Conservation (phyloP, 2,797 vertebrate species). For the Cyprinella venusta region DNA sequence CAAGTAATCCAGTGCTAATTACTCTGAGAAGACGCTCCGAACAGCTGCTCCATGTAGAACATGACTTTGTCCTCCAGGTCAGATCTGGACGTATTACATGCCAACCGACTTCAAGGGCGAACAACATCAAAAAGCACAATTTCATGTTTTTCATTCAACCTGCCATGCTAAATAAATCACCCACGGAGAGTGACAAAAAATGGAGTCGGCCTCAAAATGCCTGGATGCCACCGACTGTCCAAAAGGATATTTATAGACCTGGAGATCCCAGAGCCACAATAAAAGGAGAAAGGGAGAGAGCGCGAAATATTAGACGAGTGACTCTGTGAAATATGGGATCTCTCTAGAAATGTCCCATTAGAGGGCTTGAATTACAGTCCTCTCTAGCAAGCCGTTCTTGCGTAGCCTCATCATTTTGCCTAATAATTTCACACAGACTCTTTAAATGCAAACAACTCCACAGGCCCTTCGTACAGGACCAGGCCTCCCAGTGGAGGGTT, state of each 20-base stretch:
- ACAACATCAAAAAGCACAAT: conserved; percentile 43
- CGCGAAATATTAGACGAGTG: conserved; percentile 22
- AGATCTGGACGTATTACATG: conserved; percentile 65
- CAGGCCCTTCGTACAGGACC: conserved; percentile 43
- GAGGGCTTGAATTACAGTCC: conserved; percentile 36
- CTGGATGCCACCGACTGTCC: conserved; percentile 43
- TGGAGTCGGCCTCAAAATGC: conserved; percentile 3
- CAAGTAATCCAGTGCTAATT: conserved; percentile 65
- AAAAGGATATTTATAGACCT: conserved; percentile 45
- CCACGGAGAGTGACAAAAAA: conserved; percentile 13
- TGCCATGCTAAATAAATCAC: conserved; percentile 39
- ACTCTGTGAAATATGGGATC: conserved; percentile 38
- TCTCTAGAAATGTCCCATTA: conserved; percentile 42
- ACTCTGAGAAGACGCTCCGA: conserved; percentile 44
- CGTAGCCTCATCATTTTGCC: conserved; percentile 33
- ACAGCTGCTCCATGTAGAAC: conserved; percentile 71
- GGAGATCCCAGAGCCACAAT: conserved; percentile 38
- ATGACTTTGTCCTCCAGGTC: conserved; percentile 51
- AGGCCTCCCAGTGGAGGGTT: conserved; percentile 67
- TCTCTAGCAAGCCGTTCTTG: conserved; percentile 22
- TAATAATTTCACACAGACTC: conserved; percentile 39
- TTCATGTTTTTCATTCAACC: conserved; percentile 25
- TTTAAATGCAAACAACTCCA: conserved; percentile 36
- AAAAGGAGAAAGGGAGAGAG: conserved; percentile 28
- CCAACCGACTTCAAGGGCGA: conserved; percentile 50